Evolutionary conservation across 2,888 invertebrate species (phyloP), one percentile per base, ranked within the genome.

Genomic region (Cerceris rybyensis): DNA sequence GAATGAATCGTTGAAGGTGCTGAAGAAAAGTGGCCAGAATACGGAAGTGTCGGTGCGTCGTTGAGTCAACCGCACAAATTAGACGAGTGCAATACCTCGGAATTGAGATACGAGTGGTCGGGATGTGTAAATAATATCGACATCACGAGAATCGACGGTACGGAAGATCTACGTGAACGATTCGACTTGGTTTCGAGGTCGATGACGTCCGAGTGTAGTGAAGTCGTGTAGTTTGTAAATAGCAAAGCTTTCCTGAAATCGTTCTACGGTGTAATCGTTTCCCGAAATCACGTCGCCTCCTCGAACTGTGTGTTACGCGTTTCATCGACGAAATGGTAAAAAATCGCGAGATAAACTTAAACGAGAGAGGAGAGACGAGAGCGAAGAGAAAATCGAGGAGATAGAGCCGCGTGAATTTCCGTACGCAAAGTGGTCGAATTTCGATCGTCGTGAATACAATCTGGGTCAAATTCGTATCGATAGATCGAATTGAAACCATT

Each of bases 151-250:
- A 54, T n/a, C 54, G 28, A 46, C 6, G n/a, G 9, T 16, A 57
- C 39, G 41, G 54, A 65, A 55, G 66, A 41, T 16, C 59, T 46
- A 72, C 17, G 54, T 52, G 73, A 52, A 50, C 72, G 70, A 63
- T 41, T 13, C 17, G 50, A 7, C 13, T 9, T 59, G 43, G 67
- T 68, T 66, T 68, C 63, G 49, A 73, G 57, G 65, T 46, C 52
- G 59, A 61, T 28, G 55, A 81, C 64, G 54, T 57, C 73, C 68
- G 71, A 46, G 75, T 73, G 65, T 84, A 75, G 75, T 49, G 82
- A 66, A 57, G 82, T 68, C 61, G 16, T 39, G 57, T 71, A 82
- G 79, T 74, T 41, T 85, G 85, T 85, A 85, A 70, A 85, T 83
- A 83, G 71, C 60, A 69, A 52, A 60, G 79, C 71, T 79, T 76